Evolutionary conservation across 2,888 invertebrate genomes (phyloP), one percentile per base, ranked within the genome.

Genomic region (Elmis aenea): DNA sequence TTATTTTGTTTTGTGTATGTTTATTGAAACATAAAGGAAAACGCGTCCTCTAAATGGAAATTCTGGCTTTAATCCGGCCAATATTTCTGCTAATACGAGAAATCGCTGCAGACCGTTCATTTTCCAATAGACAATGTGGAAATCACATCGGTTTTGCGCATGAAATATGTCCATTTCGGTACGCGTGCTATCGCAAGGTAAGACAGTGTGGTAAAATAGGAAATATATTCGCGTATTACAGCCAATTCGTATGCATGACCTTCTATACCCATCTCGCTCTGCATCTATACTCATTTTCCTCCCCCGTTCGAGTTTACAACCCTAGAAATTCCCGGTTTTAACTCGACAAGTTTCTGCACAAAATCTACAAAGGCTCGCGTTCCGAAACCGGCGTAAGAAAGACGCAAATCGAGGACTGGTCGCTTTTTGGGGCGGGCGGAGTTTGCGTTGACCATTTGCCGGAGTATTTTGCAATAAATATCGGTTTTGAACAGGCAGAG

Each of bases 211-310:
- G 58, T 54, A 52, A 58, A 58, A 55, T 55, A 48, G 55, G 56
- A 55, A 57, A 61, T 60, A 61, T 61, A 61, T 59, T 54, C 48
- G 38, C 54, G 45, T 51, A 59, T 60, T 61, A 60, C 41, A 43
- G 51, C 50, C 57, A 52, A 60, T 61, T 61, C 60, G 59, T 60
- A 61, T 61, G 59, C 59, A 59, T 56, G 54, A 51, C 48, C 54
- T 45, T 49, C 45, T 42, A 39, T 44, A 49, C 39, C 36, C 46
- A 42, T 42, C 45, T 30, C 29, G 9, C 38, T 41, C 32, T 18
- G 18, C 18, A 18, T 5, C 18, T 8, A 18, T 18, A 16, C 15
- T 27, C 15, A 12, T 11, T 14, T 11, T 8, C 6, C 9, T 3
- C 13, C 26, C 11, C 18, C 18, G 18, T 18, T n/a, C n/a, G n/a